These are phyloP conservation scores for Drosophila parthenogenetica DNA, from an alignment of 2,888 invertebrate genomes.

Conservation along the genomic window DNA sequence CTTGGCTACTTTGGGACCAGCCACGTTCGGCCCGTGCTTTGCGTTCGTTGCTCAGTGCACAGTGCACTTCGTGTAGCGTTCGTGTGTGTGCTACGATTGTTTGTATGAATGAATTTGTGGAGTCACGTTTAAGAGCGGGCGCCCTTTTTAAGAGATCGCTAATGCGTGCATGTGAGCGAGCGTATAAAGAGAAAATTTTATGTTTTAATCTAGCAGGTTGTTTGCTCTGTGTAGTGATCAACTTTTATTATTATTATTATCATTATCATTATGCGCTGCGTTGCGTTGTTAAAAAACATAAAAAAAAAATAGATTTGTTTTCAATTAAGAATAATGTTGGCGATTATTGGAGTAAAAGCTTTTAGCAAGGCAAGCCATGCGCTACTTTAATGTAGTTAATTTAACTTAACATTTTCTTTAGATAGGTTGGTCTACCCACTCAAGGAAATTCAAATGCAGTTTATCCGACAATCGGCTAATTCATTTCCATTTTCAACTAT, in stretches of 20 bases:
- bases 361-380: background rate
- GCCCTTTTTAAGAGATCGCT: constrained; percentile 33
- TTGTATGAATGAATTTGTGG: constrained; percentile 69
- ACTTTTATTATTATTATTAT: constrained; percentile 40
- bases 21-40: constrained; percentile 33
- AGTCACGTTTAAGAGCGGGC: constrained; percentile 35
- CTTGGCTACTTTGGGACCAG: constrained; percentile 32
- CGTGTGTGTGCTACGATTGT: constrained; percentile 13
- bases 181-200: constrained; percentile 33
- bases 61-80: constrained; percentile 44
- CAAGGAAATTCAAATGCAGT: background rate
- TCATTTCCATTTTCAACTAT: constrained; percentile 25
- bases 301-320: constrained; percentile 30
- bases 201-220: constrained; percentile 52
- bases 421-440: background rate
- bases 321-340: constrained; percentile 26
- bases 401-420: no score
- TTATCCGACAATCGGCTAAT: constrained; percentile 23
- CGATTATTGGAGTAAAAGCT: constrained; percentile 17
- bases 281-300: constrained; percentile 9
- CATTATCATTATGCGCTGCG: constrained; percentile 27
- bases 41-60: constrained; percentile 32
- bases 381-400: background rate
- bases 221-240: constrained; percentile 42
- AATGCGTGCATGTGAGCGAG: background rate